phyloP scores from a whole-genome alignment of 2,113 vertebrate species.

The Anhinga anhinga region DNA sequence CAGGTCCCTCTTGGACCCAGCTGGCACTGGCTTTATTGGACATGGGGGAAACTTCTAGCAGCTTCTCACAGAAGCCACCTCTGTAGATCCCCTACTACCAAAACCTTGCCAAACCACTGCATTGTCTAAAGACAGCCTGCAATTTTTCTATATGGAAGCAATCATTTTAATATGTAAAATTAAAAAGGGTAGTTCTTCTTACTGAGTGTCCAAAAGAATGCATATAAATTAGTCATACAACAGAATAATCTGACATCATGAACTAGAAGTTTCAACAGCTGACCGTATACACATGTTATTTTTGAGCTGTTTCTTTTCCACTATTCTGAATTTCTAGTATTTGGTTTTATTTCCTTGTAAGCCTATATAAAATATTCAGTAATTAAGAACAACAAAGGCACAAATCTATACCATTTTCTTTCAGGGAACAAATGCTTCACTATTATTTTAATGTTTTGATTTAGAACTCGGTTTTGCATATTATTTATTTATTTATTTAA shows the following conservation, averaged over 20 bases:
- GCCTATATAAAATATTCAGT: background rate
- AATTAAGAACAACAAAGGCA: background rate
- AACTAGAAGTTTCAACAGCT: background rate
- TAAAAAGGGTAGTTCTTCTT: background rate
- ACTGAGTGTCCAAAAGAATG: background rate
- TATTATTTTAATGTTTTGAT: background rate
- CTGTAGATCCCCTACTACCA: background rate
- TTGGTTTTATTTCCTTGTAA: background rate
- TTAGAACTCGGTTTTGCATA: background rate
- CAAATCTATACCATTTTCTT: background rate
- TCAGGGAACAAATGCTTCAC: background rate
- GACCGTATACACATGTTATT: background rate
- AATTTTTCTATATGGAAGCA: background rate
- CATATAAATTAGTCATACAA: background rate
- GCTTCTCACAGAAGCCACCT: background rate
- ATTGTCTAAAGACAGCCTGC: background rate
- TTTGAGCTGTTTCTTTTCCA: background rate
- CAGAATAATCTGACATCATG: background rate
- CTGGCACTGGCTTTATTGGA: background rate
- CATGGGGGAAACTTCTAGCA: background rate
- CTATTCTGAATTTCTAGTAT: background rate
- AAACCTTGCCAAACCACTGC: background rate
- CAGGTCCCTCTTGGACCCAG: rapidly evolving
- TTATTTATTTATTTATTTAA: background rate
- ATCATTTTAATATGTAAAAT: background rate